Evolutionary conservation across 2,113 vertebrate genomes (phyloP).

Genomic region (Zapus hudsonius): DNA sequence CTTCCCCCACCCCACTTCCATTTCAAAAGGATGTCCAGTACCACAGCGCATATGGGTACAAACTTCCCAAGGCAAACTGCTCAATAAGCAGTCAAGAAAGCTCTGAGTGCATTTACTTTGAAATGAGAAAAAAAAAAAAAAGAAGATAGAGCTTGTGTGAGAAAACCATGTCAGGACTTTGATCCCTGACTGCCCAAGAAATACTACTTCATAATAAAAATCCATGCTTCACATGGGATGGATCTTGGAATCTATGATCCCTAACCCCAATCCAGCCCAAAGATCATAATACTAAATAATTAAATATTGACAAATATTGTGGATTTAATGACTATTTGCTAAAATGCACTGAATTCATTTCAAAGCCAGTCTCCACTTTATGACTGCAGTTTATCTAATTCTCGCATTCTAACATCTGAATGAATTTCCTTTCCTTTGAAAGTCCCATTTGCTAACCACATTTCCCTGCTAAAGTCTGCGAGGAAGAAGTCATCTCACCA

Average conservation of each 20-base stretch:
- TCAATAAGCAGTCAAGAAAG: background rate
- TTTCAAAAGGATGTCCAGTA: too few species aligned
- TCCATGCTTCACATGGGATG: conserved; percentile 28
- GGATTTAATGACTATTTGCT: conserved; percentile 66
- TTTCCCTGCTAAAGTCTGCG: conserved; percentile 66
- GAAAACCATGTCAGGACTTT: background rate
- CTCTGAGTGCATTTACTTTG: background rate
- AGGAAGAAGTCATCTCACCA: conserved; percentile 60
- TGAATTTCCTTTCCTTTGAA: conserved; percentile 78
- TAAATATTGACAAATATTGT: conserved; percentile 71
- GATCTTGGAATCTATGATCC: conserved; percentile 51
- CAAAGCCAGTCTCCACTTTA: conserved; percentile 62
- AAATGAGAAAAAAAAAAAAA: conserved; percentile 20
- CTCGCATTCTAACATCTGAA: conserved; percentile 70
- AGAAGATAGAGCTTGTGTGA: background rate
- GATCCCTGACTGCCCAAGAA: conserved; percentile 10
- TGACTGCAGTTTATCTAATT: conserved; percentile 69
- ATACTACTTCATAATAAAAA: conserved; percentile 55
- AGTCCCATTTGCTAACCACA: conserved; percentile 78
- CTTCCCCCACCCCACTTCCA: too few species aligned
- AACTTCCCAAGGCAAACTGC: background rate
- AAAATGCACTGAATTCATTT: conserved; percentile 58
- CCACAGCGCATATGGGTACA: too few species aligned
- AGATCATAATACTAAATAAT: conserved; percentile 54
- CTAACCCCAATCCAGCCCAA: conserved; percentile 24